These are phyloP conservation scores for Sinelater perroti DNA, from an alignment of 2,888 invertebrate genomes.

Conservation along the genomic window DNA sequence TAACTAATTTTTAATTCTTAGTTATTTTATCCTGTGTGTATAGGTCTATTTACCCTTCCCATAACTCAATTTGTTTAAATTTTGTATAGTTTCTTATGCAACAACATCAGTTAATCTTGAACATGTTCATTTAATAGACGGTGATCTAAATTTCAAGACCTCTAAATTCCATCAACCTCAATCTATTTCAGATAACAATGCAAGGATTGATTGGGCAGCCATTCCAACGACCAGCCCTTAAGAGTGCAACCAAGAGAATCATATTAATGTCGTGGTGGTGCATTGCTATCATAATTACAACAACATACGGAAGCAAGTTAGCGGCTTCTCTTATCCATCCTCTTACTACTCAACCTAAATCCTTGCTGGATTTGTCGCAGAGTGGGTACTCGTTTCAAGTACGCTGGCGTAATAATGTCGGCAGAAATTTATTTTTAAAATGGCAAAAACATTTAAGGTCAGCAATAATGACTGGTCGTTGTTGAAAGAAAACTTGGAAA, in stretches of 20 bases:
- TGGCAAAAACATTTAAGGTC: slow-evolving; percentile 5
- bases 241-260: neutral
- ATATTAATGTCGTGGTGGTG: slow-evolving; percentile 24
- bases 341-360: neutral
- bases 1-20: too few relatives aligned
- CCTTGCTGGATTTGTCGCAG: slow-evolving; percentile 6
- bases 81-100: neutral
- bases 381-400: slow-evolving; percentile 21
- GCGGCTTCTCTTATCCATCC: slow-evolving; percentile 19
- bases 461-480: slow-evolving; percentile 19
- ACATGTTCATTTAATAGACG: too few relatives aligned
- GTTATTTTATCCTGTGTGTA: too few relatives aligned
- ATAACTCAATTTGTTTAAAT: neutral
- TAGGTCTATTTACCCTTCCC: too few relatives aligned
- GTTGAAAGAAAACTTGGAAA: slow-evolving; percentile 18
- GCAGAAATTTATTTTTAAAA: too few relatives aligned
- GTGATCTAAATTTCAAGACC: too few relatives aligned
- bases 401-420: too few relatives aligned
- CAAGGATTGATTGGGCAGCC: slow-evolving; percentile 19
- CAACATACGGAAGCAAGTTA: slow-evolving; percentile 25
- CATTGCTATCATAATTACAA: slow-evolving; percentile 17
- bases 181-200: slow-evolving; percentile 5
- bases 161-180: too few relatives aligned
- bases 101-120: too few relatives aligned
- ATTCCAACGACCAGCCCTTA: neutral